Conservation (phyloP, 1,140 invertebrate species). For the Hypothenemus hampei region DNA sequence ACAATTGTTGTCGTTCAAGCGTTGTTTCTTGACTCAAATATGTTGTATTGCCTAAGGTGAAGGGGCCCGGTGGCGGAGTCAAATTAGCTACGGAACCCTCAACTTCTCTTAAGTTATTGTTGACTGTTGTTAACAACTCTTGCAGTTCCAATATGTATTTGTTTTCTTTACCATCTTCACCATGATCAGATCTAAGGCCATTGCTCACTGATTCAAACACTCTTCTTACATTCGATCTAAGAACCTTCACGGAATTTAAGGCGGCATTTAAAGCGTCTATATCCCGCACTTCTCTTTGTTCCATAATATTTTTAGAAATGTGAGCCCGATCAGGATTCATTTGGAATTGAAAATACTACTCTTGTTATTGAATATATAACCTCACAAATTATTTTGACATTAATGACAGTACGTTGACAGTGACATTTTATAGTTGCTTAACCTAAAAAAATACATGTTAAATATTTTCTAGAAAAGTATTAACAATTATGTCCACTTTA, state of each 20-base stretch:
- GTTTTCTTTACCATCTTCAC: slow-evolving; percentile 68
- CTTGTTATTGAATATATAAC: too few species aligned
- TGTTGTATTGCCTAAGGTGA: slow-evolving; percentile 76
- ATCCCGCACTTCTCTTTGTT: too few species aligned
- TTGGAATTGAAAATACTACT: too few species aligned
- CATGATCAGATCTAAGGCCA: slow-evolving; percentile 68
- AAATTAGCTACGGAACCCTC: slow-evolving; percentile 69
- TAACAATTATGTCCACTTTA: too few species aligned
- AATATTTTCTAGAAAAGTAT: too few species aligned
- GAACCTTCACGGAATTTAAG: slow-evolving; percentile 65
- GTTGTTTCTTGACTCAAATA: slow-evolving; percentile 81
- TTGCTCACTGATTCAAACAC: slow-evolving; percentile 76
- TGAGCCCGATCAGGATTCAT: too few species aligned
- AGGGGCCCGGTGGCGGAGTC: slow-evolving; percentile 66
- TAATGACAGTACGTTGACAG: too few species aligned
- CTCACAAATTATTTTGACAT: too few species aligned
- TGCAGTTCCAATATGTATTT: slow-evolving; percentile 78
- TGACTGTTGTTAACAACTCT: slow-evolving; percentile 68
- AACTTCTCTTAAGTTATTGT: slow-evolving; percentile 71
- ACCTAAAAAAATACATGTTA: too few species aligned
- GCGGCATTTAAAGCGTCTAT: slow-evolving; percentile 70
- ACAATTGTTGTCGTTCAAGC: slow-evolving; percentile 79
- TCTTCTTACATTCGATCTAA: slow-evolving; percentile 74
- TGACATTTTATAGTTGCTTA: too few species aligned
- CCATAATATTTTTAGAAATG: too few species aligned